Evolutionary conservation across 1,140 invertebrate species (phyloP), one percentile per base, ranked within the genome.

Genomic region (Philopotamus ludificatus): DNA sequence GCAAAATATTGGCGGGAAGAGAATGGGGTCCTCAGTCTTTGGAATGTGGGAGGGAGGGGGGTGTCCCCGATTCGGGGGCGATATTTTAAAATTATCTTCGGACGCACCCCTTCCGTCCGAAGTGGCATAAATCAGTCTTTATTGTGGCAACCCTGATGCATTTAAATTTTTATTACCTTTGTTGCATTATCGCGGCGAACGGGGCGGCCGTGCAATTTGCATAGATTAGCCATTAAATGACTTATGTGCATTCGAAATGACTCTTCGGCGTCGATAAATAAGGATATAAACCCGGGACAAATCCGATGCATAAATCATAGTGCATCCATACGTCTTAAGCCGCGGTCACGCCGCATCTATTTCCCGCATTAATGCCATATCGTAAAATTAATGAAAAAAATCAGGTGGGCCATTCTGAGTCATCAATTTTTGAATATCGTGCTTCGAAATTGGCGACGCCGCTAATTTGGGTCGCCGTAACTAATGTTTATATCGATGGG

Each of bases 151-250:
- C 54, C n/a, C 60, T 66, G 68, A 70, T 70, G 68, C 68, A 70
- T 70, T 70, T 70, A 70, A 70, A 70, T 70, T 70, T 70, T 70
- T 70, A 70, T 70, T 70, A 63, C 68, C 64, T 70, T 61, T 63
- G 68, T 66, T 66, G 68, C 68, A 70, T 70, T 70, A 70, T 70
- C 68, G 61, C 21, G 22, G 42, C 44, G 66, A 63, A 55, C 3
- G 57, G 41, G 28, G 42, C 20, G 44, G 55, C 21, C 55, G 54
- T 47, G 41, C 68, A 64, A 66, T 70, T 70, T 70, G 68, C 68
- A 70, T 70, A 70, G 45, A 70, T 70, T 70, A 66, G 60, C 64
- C 68, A 70, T 66, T 70, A 70, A 66, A 70, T 70, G 68, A 70
- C 68, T 70, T 65, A 65, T 58, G 54, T 57, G 60, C 59, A 55